These are phyloP conservation scores for Orchesella cincta DNA, from an alignment of 1,140 invertebrate species.

Conservation along the genomic window DNA sequence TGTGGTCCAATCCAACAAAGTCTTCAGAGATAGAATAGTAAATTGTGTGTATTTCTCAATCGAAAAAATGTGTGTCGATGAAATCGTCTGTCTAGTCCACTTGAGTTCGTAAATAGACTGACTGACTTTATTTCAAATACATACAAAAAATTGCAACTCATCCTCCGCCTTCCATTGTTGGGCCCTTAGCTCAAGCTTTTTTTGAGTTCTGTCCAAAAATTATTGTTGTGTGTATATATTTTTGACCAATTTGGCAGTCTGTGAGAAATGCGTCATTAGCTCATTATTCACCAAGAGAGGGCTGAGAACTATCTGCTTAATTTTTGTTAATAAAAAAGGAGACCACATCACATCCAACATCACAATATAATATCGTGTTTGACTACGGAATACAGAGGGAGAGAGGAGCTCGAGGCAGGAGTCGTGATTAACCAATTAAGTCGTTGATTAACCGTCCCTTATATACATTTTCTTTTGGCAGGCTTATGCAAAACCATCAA, in stretches of 20 bases:
- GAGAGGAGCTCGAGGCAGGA: slow-evolving; percentile 16
- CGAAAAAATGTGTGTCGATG: no score
- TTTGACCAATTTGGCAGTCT: not conserved
- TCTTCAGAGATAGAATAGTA: no score
- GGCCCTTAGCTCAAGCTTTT: no score
- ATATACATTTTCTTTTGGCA: not conserved
- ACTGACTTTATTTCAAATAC: no score
- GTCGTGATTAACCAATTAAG: slow-evolving; percentile 20
- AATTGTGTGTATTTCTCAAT: no score
- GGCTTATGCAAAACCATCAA: no score
- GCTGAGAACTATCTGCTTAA: not conserved
- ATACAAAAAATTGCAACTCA: no score
- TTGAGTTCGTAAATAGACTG: no score
- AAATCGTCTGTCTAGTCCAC: no score
- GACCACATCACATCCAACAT: no score
- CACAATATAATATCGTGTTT: not conserved
- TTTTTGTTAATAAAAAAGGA: not conserved
- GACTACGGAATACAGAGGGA: not conserved
- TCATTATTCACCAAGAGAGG: slow-evolving; percentile 2
- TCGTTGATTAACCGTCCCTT: slow-evolving; percentile 18
- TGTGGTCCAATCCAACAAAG: no score
- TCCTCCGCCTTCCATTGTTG: no score
- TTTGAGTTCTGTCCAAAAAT: not conserved
- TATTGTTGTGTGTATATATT: not conserved
- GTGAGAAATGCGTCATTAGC: slow-evolving; percentile 4